Base-by-base conservation (phyloP, 2,888 invertebrate species). In the Nemurella pictetii region DNA sequence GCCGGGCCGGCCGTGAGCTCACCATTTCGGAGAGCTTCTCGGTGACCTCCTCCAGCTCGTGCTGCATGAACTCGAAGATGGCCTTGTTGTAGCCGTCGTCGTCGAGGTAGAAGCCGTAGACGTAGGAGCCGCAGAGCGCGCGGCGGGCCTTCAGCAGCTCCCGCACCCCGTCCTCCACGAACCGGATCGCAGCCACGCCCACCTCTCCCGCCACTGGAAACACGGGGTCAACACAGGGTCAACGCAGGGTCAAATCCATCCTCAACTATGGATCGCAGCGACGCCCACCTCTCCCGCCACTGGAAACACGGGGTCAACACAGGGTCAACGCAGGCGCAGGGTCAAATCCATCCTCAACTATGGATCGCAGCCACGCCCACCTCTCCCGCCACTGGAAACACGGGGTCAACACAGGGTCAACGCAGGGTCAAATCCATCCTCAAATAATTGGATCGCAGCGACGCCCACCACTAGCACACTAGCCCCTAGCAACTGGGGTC, bases 51-150 rank as follows among this genome's bases (percentile, higher is more conserved):
- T 94, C 94, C 78, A 94, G 89, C 89, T 94, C 94, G 87, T 93
- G 94, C 94, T 94, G 94, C 93, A 94, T 93, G 88, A 93, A 93
- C 89, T 94, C 94, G 89, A 94, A 94, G 85, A 94, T 94, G 75
- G 92, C 92, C 89, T 93, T 93, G 88, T 93, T 93, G 88, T 93
- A 93, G 5, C 93, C 93, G 88, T 92, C 92, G 87, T 94, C 94
- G 88, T 93, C 93, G 82, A 94, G 89, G 88, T 94, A 94, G 89
- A 93, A 94, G 12, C 94, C 94, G 88, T 94, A 94, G n/a, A 94
- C 94, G 88, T 94, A 94, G 4, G 94, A 93, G 77, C 93, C 94
- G 88, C 94, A 93, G 2, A 94, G 89, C 26, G 94, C 93, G 85
- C 93, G 89, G 84, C 94, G 89, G 0, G 93, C 92, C 89, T 94